Conservation (phyloP, 2,113 vertebrate species). For the Oostethus manadensis region DNA sequence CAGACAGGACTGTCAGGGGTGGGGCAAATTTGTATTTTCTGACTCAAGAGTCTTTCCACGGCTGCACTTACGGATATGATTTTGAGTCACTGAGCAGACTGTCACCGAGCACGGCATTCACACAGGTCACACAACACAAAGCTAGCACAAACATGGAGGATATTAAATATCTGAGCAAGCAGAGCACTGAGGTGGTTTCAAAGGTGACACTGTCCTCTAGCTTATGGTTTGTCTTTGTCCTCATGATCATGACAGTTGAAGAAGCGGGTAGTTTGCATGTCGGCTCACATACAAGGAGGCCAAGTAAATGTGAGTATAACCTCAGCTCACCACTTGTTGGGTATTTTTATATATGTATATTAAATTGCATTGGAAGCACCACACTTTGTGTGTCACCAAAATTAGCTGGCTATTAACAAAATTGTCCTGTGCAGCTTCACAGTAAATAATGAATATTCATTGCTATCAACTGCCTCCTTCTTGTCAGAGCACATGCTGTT, state of each 20-base stretch:
- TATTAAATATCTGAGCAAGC: slow-evolving; percentile 24
- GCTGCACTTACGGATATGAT: slow-evolving; percentile 25
- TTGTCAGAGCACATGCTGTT: no score
- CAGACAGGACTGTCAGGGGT: slow-evolving; percentile 28
- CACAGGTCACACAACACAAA: slow-evolving; percentile 19
- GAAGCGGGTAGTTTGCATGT: slow-evolving; percentile 18
- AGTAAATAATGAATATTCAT: no score
- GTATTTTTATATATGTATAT: neutral
- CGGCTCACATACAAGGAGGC: slow-evolving; percentile 8
- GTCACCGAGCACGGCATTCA: slow-evolving; percentile 5
- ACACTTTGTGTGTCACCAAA: no score
- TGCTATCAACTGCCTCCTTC: no score
- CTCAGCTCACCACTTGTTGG: neutral
- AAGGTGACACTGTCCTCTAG: slow-evolving; percentile 28
- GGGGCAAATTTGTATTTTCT: slow-evolving; percentile 31
- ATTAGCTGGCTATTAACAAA: no score
- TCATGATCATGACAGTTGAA: slow-evolving; percentile 32
- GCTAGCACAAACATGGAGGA: slow-evolving; percentile 42
- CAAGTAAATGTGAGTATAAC: slow-evolving; percentile 1
- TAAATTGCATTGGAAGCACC: no score
- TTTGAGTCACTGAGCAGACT: slow-evolving; percentile 26
- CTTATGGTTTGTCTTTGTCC: slow-evolving; percentile 30
- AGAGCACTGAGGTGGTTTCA: slow-evolving; percentile 7
- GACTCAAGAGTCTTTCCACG: slow-evolving; percentile 24
- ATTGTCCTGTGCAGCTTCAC: no score